Evolutionary conservation across 2,888 invertebrate species (phyloP), one percentile per base, ranked within the genome.

Genomic region (Drosophila paracracens): DNA sequence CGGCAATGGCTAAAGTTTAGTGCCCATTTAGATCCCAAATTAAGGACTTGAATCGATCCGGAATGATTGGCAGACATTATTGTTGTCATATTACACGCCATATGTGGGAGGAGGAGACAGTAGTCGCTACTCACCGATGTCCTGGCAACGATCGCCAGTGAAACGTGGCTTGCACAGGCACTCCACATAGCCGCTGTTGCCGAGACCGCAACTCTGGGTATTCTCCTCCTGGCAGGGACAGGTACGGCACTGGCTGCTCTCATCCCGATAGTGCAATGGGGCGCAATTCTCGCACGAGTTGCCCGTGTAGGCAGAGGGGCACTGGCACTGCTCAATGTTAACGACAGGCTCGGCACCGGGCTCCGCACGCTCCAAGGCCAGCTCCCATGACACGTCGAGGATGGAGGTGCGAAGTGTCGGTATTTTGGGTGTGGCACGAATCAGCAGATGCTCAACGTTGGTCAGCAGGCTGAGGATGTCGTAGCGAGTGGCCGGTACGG

Each of bases 381-480:
- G 96, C 82, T 99, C 98, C 92, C 99, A 94, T 29, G 96, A 95
- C 0, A 99, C 96, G 90, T 98, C 97, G 69, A 97, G 96, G 52
- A 99, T 95, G 13, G 92, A 83, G 0, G 92, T 85, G 0, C 95
- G 95, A 0, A 94, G 94, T 4, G 92, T 92, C 25, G 92, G 92
- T 40, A 92, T 91, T 70, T 95, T 95, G 75, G 96, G 95, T 1
- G 97, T 96, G 2, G 98, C 98, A 61, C 98, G 95, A 33, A 99
- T 96, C 11, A 98, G 94, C 72, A 98, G 96, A 16, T 96, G 95
- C 83, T 97, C 96, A 16, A 99, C 93, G 86, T 97, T 96, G 33
- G 97, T 95, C 11, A 99, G 94, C 0, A 97, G 97, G 73, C 95
- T 96, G 94, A 99, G 95, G 71, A 99, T 94, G 90, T 98, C 97